phyloP scores from a whole-genome alignment of 2,888 invertebrate genomes.

The Acanthococcus lagerstroemiae region DNA sequence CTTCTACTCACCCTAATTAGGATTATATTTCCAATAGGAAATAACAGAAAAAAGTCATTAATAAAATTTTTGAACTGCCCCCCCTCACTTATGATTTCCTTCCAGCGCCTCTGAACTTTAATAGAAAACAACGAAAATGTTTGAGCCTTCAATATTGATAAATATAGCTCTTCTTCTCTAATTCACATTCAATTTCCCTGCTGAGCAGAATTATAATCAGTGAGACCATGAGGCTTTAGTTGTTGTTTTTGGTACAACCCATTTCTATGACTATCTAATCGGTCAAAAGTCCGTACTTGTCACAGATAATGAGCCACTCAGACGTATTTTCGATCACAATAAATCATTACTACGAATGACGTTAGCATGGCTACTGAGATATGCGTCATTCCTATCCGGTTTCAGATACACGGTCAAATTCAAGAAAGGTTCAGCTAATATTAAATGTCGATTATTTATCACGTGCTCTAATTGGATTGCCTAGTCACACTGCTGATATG shows the following conservation, averaged over 20 bases:
- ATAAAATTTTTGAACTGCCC: too few species aligned
- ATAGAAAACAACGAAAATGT: too few species aligned
- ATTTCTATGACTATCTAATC: neutral
- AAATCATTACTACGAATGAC: neutral
- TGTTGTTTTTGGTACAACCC: neutral
- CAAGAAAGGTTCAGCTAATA: neutral
- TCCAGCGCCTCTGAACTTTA: too few species aligned
- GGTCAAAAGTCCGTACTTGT: neutral
- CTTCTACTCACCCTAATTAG: too few species aligned
- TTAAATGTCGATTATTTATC: neutral
- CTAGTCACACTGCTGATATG: too few species aligned
- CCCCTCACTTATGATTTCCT: too few species aligned
- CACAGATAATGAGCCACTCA: neutral
- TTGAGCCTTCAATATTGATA: too few species aligned
- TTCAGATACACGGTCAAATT: neutral
- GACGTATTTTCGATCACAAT: neutral
- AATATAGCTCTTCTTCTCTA: too few species aligned
- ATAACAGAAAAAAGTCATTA: too few species aligned
- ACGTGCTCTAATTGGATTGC: neutral
- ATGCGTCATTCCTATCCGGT: neutral
- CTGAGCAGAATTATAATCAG: neutral
- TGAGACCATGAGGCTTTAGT: neutral
- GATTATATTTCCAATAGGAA: too few species aligned
- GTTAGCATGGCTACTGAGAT: neutral
- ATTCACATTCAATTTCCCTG: too few species aligned